Conservation (phyloP, 2,888 invertebrate species). For the Clostera curtula region DNA sequence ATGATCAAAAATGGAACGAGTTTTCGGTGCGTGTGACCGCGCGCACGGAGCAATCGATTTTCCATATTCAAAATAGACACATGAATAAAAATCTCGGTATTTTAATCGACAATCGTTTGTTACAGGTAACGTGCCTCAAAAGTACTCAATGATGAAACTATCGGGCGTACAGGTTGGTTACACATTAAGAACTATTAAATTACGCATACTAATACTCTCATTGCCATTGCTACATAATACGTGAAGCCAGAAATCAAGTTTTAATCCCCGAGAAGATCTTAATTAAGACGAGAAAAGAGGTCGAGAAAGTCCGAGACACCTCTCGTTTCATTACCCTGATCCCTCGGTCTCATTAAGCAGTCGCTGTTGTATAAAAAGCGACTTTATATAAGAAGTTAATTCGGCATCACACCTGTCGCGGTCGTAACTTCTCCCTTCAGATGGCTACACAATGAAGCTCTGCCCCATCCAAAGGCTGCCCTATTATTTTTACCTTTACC, state of each 20-base stretch:
- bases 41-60: conserved; percentile 27
- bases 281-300: conserved; percentile 49
- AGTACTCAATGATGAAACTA: conserved; percentile 27
- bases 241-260: conserved; percentile 32
- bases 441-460: conserved; percentile 65
- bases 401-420: conserved; percentile 70
- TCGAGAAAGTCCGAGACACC: conserved; percentile 45
- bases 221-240: conserved; percentile 23
- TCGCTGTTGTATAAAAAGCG: conserved; percentile 64
- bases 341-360: conserved; percentile 60
- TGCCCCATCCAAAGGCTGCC: conserved; percentile 43
- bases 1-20: conserved; percentile 33
- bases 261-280: conserved; percentile 46
- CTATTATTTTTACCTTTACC: conserved; percentile 53
- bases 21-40: conserved; percentile 27
- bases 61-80: conserved; percentile 26
- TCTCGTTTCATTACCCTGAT: conserved; percentile 59
- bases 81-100: conserved; percentile 21
- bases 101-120: conserved; percentile 30
- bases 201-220: conserved; percentile 25
- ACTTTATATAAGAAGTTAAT: conserved; percentile 71
- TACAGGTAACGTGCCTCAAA: conserved; percentile 44
- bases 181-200: conserved; percentile 29
- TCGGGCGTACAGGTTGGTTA: conserved; percentile 46
- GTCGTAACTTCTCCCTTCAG: conserved; percentile 65